Conservation (phyloP, 2,797 vertebrate genomes). For the Acrocephalus scirpaceus region DNA sequence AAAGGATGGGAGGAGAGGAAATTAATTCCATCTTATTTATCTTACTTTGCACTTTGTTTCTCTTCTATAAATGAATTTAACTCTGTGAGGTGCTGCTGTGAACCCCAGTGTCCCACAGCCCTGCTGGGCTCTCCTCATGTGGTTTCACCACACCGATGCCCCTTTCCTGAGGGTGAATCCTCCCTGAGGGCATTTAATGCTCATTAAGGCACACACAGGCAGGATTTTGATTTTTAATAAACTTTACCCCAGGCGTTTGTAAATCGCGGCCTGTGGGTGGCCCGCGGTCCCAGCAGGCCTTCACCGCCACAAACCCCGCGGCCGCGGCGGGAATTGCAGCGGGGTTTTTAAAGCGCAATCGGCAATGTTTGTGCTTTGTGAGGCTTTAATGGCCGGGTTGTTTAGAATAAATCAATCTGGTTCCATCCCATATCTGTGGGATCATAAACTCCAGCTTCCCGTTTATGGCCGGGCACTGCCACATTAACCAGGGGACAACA, state of each 20-base stretch:
- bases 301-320: rapidly evolving
- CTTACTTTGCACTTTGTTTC: background rate
- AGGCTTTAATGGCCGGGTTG: background rate
- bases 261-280: rapidly evolving
- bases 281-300: rapidly evolving
- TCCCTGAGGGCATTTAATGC: background rate
- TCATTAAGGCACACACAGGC: rapidly evolving
- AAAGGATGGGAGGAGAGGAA: background rate
- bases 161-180: background rate
- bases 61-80: background rate
- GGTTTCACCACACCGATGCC: background rate
- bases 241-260: background rate
- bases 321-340: background rate
- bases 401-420: background rate
- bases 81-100: background rate
- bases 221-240: background rate
- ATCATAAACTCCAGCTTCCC: background rate
- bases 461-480: background rate
- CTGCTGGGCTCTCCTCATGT: background rate
- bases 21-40: rapidly evolving
- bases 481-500: background rate
- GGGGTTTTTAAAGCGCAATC: rapidly evolving
- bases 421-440: background rate
- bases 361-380: background rate
- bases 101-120: background rate